Evolutionary conservation across 1,140 invertebrate genomes (phyloP).

Genomic region (Wasmannia auropunctata): DNA sequence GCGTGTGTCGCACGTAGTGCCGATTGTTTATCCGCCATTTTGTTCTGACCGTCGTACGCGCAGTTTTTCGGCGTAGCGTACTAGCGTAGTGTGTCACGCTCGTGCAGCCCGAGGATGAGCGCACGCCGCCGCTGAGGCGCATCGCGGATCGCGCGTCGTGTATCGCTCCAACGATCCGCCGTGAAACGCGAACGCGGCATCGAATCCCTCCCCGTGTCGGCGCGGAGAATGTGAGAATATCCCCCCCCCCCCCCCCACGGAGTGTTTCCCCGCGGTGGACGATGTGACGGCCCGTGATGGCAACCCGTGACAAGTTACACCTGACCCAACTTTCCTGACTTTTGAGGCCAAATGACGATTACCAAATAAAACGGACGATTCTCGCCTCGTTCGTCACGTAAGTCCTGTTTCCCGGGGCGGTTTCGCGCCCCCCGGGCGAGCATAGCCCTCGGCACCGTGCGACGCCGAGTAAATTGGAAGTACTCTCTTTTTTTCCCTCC

Average conservation of each 20-base stretch:
- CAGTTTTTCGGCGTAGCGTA: constrained; percentile 78
- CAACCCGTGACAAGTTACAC: constrained; percentile 78
- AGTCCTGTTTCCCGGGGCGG: too few species aligned
- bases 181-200: too few species aligned
- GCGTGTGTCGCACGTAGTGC: constrained; percentile 68
- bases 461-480: not conserved
- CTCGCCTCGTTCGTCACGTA: constrained; percentile 71
- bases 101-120: constrained; percentile 74
- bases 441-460: too few species aligned
- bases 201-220: too few species aligned
- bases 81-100: too few species aligned
- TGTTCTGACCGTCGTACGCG: constrained; percentile 82
- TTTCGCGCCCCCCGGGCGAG: too few species aligned
- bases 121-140: constrained; percentile 61
- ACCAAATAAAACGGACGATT: constrained; percentile 75
- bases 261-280: not conserved
- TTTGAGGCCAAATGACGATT: constrained; percentile 81
- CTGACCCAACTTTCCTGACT: constrained; percentile 81
- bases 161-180: not conserved
- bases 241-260: too few species aligned
- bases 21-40: constrained; percentile 85
- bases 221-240: constrained; percentile 46
- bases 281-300: constrained; percentile 74
- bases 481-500: not conserved
- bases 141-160: not conserved